Evolutionary conservation across 2,888 invertebrate genomes (phyloP), one percentile per base, ranked within the genome.

Genomic region (Gymnoscelis rufifasciata): DNA sequence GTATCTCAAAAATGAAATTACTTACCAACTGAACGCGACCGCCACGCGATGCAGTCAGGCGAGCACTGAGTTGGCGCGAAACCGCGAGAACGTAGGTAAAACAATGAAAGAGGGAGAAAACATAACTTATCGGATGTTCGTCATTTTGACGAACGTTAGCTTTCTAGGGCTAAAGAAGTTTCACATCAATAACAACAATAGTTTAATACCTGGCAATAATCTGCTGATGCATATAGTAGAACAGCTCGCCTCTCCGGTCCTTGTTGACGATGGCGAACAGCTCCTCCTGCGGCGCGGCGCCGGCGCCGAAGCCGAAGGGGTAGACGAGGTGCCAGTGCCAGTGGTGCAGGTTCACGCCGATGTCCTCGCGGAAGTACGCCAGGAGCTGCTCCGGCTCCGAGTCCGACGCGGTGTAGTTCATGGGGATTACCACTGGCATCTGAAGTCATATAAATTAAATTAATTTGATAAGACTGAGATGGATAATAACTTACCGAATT

Each of bases 321-420:
- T 95, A 96, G 1, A 96, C 95, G 57, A 96, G 89, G 76, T 96
- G 96, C 96, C 95, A 96, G 71, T 96, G 95, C 95, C 96, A 96
- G 72, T 96, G 96, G 74, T 96, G 96, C 39, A 95, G 91, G 80
- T 96, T 96, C 60, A 96, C 89, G 55, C 95, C 95, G 51, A 95
- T 87, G 74, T 95, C 96, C 72, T 96, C 96, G 29, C 95, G 91
- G 90, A 94, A 96, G 78, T 96, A 96, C 23, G 94, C 93, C 51
- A 95, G 74, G 3, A 93, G 90, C 73, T 96, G 95, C 64, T 96
- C 96, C 1, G 92, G 92, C 62, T 96, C 95, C 2, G 88, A 64
- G 53, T 92, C 90, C 0, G 92, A 91, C 0, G 95, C 95, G 0
- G 95, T 94, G 72, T 92, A 95, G 79, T 94, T 93, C 14, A 79